Evolutionary conservation across 2,797 vertebrate genomes (phyloP), one percentile per base, ranked within the genome.

Genomic region (Oryzias sinensis): DNA sequence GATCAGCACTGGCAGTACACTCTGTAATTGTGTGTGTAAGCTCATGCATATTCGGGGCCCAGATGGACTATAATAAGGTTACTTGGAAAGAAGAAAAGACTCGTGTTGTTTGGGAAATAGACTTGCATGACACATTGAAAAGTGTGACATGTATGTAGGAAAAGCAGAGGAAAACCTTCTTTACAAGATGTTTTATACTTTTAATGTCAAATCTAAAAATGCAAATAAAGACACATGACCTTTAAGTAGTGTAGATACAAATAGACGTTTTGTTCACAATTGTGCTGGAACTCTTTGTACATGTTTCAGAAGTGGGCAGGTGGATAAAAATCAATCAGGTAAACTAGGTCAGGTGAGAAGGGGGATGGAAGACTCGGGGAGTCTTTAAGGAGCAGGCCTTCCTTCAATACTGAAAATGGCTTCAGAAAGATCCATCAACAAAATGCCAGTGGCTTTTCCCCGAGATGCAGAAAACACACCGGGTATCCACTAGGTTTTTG

Each of bases 21-120:
- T 77, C 72, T 42, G 71, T 68, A 76, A 79, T 64, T 73, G 68
- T 64, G 57, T 65, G 62, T 62, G 73, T 66, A 53, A 17, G 58
- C 48, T 53, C 41, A 46, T 56, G 68, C 70, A 69, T 75, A 43
- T 76, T 60, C 60, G 45, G 68, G 71, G 66, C 79, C 59, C 82
- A 90, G 88, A 88, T 88, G 82, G 86, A 88, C 85, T 79, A 69
- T 29, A 68, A 71, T 81, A 75, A 82, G 81, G 84, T 86, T 87
- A 86, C 76, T 84, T 79, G 73, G 82, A 85, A 62, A 74, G 77
- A 77, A 82, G 70, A 82, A 84, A 86, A 72, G 68, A 79, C 63
- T 78, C 43, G 44, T 66, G 74, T 80, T 85, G 58, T 68, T 80
- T 47, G 53, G 67, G 63, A 84, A 87, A 83, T 72, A 46, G 64